Percentiles rank a stretch among this genome's conserved stretches.
Conservation (phyloP, 2,113 vertebrate species). For the Oenanthe oenanthe region DNA sequence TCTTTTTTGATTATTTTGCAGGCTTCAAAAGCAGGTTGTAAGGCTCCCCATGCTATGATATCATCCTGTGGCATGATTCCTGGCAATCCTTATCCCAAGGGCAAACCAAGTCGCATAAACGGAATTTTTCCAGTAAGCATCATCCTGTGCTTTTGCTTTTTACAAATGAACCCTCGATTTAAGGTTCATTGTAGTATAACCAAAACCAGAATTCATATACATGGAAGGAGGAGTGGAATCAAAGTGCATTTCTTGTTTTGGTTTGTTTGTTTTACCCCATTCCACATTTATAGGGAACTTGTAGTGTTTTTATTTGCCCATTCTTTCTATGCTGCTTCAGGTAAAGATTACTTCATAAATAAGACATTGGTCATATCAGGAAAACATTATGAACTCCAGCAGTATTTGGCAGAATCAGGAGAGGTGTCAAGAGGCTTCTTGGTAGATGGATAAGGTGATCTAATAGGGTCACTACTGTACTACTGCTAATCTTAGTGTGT, state of each 20-base stretch:
- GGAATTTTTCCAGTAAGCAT: constrained; percentile 92
- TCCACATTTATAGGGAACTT: not conserved
- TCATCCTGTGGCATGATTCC: constrained; percentile 98
- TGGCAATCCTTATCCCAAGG: constrained; percentile 98
- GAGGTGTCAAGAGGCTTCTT: not conserved
- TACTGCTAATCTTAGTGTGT: not conserved
- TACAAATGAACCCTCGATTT: not conserved
- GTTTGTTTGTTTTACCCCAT: not conserved
- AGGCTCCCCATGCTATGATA: constrained; percentile 97
- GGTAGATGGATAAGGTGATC: not conserved
- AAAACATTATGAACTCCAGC: not conserved
- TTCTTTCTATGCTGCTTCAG: not conserved
- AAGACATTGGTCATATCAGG: not conserved
- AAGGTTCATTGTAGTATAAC: not conserved
- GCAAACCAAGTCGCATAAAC: constrained; percentile 91
- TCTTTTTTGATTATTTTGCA: constrained; percentile 59
- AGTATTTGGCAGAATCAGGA: not conserved
- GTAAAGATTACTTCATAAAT: not conserved
- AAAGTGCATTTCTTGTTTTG: not conserved
- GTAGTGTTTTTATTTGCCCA: not conserved
- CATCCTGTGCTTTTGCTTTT: not conserved
- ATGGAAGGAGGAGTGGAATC: not conserved
- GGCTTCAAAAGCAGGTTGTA: constrained; percentile 96
- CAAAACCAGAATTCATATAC: not conserved
- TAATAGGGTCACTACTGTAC: not conserved